phyloP scores from a whole-genome alignment of 2,797 vertebrate species.

The Lateolabrax maculatus region DNA sequence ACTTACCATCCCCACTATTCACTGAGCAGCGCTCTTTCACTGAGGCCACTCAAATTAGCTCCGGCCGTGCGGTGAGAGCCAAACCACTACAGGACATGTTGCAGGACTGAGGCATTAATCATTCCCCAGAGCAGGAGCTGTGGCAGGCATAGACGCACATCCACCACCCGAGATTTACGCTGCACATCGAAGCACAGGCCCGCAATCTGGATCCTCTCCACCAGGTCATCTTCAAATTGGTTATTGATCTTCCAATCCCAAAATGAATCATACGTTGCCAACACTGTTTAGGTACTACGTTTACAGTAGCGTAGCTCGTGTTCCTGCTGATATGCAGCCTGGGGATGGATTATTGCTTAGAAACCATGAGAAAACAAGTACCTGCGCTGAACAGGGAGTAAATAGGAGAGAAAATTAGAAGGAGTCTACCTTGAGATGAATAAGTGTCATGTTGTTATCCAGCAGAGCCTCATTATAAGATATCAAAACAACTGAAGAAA shows the following conservation, averaged over 20 bases:
- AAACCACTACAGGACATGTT: conserved; percentile 49
- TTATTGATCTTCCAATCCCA: conserved; percentile 86
- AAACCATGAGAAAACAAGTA: conserved; percentile 61
- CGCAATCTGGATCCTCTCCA: conserved; percentile 75
- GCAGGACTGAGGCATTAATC: conserved; percentile 75
- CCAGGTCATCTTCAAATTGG: conserved; percentile 85
- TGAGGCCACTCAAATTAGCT: conserved; percentile 76
- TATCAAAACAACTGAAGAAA: conserved; percentile 61
- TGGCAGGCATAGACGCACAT: conserved; percentile 69
- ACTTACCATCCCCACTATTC: conserved; percentile 82
- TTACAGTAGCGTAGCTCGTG: conserved; percentile 69
- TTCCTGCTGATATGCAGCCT: conserved; percentile 59
- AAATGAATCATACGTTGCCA: conserved; percentile 81
- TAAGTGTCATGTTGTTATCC: conserved; percentile 66
- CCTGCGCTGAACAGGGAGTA: conserved; percentile 44
- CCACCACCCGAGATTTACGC: conserved; percentile 78
- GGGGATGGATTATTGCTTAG: conserved; percentile 72
- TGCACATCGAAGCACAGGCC: conserved; percentile 62
- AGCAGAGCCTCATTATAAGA: conserved; percentile 75
- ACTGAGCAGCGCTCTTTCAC: conserved; percentile 34
- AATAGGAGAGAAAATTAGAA: conserved; percentile 66
- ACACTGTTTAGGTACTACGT: conserved; percentile 70
- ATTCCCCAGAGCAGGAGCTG: conserved; percentile 61
- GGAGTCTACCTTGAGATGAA: conserved; percentile 60
- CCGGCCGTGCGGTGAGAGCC: conserved; percentile 50